These are phyloP conservation scores for Thamnaconus septentrionalis DNA, from an alignment of 2,113 vertebrate species.

Conservation along the genomic window DNA sequence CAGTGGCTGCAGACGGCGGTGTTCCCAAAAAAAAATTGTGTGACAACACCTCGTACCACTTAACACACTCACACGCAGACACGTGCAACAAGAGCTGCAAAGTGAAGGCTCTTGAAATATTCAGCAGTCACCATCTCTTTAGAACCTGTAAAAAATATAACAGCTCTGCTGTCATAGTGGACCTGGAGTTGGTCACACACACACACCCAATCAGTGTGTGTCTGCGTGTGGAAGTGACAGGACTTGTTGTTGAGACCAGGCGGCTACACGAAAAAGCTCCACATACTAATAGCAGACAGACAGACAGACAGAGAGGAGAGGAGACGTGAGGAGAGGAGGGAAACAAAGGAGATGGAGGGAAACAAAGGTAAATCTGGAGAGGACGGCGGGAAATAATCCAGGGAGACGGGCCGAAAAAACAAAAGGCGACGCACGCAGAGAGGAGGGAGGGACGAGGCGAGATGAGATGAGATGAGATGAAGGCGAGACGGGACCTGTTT, in stretches of 20 bases:
- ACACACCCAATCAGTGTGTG: constrained; percentile 21
- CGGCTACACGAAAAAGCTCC: constrained; percentile 18
- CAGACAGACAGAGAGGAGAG: neutral
- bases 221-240: constrained; percentile 43
- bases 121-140: constrained; percentile 48
- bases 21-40: neutral
- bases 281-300: constrained; percentile 29
- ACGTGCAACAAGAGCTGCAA: constrained; percentile 39
- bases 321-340: constrained; percentile 3
- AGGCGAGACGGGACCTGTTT: constrained; percentile 37
- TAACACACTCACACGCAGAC: constrained; percentile 12
- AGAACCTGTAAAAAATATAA: constrained; percentile 42
- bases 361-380: constrained; percentile 7
- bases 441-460: constrained; percentile 5
- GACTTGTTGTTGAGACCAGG: constrained; percentile 31
- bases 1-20: too few species aligned
- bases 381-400: constrained; percentile 27
- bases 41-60: constrained; percentile 30
- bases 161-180: constrained; percentile 41
- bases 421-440: constrained; percentile 25
- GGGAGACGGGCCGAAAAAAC: constrained; percentile 14
- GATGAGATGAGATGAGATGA: constrained; percentile 32
- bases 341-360: constrained; percentile 1
- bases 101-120: constrained; percentile 62
- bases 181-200: constrained; percentile 12